These are phyloP conservation scores for Myxocyprinus asiaticus DNA, from an alignment of 2,113 vertebrate genomes.

Conservation along the genomic window DNA sequence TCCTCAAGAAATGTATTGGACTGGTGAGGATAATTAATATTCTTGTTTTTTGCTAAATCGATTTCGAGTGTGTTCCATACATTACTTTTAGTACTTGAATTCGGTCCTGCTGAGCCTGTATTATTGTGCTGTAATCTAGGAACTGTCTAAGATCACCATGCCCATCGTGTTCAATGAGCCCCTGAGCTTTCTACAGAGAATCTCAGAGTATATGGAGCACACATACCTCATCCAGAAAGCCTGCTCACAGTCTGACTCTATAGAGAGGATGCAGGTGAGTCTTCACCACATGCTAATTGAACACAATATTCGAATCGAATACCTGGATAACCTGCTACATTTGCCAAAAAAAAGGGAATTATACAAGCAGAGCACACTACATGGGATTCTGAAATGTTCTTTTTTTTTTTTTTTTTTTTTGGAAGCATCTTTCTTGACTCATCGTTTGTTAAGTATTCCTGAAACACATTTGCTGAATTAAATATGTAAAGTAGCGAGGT, in stretches of 20 bases:
- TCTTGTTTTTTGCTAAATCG: no score
- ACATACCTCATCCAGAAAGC: conserved; percentile 92
- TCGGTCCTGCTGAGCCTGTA: neutral
- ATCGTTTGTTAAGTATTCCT: no score
- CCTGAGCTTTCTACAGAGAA: conserved; percentile 93
- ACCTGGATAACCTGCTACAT: no score
- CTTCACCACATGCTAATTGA: neutral
- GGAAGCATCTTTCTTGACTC: no score
- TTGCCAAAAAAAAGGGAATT: no score
- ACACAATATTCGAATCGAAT: no score
- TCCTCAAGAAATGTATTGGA: conserved; percentile 96
- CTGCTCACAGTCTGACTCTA: conserved; percentile 79
- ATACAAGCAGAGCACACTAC: no score
- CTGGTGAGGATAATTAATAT: conserved; percentile 78
- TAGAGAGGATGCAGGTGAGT: conserved; percentile 91
- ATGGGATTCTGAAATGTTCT: no score
- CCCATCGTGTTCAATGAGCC: conserved; percentile 96
- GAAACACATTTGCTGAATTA: no score
- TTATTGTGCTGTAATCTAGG: conserved; percentile 67
- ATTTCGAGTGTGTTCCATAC: neutral
- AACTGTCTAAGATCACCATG: conserved; percentile 98
- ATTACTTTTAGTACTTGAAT: neutral
- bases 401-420: no score
- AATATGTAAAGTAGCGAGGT: no score
- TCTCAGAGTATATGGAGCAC: conserved; percentile 98